Percentiles rank a stretch among this genome's conserved stretches.
Evolutionary conservation across 2,888 invertebrate genomes (phyloP).

Genomic region (Melanargia galathea): DNA sequence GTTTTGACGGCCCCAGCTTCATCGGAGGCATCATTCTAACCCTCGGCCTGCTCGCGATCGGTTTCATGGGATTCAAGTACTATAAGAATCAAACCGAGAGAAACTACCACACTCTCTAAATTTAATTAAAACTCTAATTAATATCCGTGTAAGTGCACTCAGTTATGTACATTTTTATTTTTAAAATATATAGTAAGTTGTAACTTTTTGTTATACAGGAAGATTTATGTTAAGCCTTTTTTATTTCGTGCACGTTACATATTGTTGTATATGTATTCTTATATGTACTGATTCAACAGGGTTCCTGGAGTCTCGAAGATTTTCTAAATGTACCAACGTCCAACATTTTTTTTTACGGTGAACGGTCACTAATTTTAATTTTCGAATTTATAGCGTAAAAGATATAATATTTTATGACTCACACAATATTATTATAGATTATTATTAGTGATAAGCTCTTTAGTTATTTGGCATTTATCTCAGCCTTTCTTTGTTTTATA

Average conservation of each 20-base stretch:
- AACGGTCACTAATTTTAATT: constrained; percentile 39
- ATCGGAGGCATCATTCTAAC: constrained; percentile 93
- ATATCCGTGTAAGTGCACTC: constrained; percentile 66
- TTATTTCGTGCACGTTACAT: constrained; percentile 43
- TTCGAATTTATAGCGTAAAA: constrained; percentile 46
- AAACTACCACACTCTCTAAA: constrained; percentile 94
- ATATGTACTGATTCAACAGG: constrained; percentile 42
- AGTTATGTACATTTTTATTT: constrained; percentile 40
- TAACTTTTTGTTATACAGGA: constrained; percentile 36
- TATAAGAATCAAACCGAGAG: constrained; percentile 92
- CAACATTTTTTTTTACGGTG: constrained; percentile 33
- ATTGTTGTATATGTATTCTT: constrained; percentile 19
- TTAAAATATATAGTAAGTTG: constrained; percentile 33
- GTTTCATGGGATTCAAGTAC: constrained; percentile 92
- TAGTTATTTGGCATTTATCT: constrained; percentile 49
- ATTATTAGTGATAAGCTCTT: constrained; percentile 41
- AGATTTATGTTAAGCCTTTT: constrained; percentile 37
- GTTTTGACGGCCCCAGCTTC: constrained; percentile 90
- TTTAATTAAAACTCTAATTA: constrained; percentile 45
- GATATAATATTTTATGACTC: constrained; percentile 40
- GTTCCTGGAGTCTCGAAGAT: constrained; percentile 39
- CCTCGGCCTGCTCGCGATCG: constrained; percentile 89
- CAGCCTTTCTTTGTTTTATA: constrained; percentile 32
- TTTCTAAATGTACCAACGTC: constrained; percentile 34
- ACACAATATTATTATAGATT: constrained; percentile 41